These are phyloP conservation scores for Drosophila lacicola DNA, from an alignment of 2,888 invertebrate genomes.

Conservation along the genomic window DNA sequence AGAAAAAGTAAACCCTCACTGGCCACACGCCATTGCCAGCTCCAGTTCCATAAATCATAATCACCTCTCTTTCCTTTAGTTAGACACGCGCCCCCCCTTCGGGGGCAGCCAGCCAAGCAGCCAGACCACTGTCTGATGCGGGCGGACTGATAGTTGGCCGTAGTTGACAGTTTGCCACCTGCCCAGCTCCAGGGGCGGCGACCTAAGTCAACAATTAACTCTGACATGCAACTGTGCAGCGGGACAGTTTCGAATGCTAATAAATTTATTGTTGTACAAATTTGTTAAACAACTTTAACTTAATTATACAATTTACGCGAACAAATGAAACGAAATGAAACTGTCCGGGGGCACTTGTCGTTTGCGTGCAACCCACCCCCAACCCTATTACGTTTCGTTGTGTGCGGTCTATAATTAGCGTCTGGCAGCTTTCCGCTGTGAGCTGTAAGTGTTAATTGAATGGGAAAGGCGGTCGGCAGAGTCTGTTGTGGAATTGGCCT, in stretches of 20 bases:
- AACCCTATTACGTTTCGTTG: conserved; percentile 2
- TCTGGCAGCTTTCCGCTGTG: conserved; percentile 47
- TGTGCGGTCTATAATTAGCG: conserved; percentile 69
- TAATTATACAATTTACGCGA: conserved; percentile 76
- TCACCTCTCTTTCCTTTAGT: not conserved
- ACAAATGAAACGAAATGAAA: conserved; percentile 56
- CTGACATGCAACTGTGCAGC: conserved; percentile 68
- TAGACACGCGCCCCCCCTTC: conserved; percentile 27
- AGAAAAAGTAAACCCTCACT: conserved; percentile 5
- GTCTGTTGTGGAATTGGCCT: conserved; percentile 20
- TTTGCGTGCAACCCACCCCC: conserved; percentile 11
- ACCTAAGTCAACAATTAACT: conserved; percentile 71
- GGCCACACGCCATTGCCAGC: not conserved
- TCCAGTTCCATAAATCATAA: conserved; percentile 36
- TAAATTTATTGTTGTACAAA: conserved; percentile 77
- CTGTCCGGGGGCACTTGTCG: conserved; percentile 21
- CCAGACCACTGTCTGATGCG: conserved; percentile 1
- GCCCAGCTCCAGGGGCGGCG: conserved; percentile 26
- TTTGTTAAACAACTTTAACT: conserved; percentile 78
- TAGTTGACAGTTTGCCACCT: conserved; percentile 59
- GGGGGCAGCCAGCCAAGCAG: conserved; percentile 13
- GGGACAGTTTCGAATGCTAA: conserved; percentile 49
- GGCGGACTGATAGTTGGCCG: conserved; percentile 20
- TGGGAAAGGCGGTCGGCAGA: conserved; percentile 16
- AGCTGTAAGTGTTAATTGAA: conserved; percentile 67